Base-by-base conservation (phyloP, 2,888 invertebrate genomes). In the Campaea margaritaria region DNA sequence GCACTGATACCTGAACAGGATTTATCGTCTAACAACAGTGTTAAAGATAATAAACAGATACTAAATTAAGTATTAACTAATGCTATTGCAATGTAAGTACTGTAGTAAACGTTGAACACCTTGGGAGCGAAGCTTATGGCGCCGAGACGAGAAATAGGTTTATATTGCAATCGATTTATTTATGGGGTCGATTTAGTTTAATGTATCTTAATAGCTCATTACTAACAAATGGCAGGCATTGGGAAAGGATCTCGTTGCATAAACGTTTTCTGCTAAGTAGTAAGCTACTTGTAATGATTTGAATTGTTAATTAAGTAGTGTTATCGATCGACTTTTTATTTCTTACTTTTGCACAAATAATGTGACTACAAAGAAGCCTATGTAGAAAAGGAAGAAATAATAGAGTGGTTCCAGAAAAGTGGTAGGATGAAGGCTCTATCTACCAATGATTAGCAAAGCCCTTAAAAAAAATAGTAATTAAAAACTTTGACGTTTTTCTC, bases 101-200 rank as follows among this genome's bases (percentile, higher is more conserved):
- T 58, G 36, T 45, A 56, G 63, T 65, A 57, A 65, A 68, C 59
- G 62, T 68, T 64, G 66, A 44, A 64, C 62, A 66, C 68, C 66
- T 68, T 68, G 66, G 57, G 41, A 42, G 46, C 46, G 12, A 28
- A 36, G 46, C 15, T 21, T 21, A 21, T 21, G 21, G 51, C 52
- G 42, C 43, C 47, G 34, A 42, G 31, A 11, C 14, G 49, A 50
- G 44, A 51, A 51, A 51, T 58, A 46, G 46, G 51, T 41, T 46
- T 36, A n/a, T 14, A 43, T 42, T 47, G 47, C 41, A 58, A 47
- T 47, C 43, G 16, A 50, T 31, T 42, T 38, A 46, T 54, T 60
- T 55, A 50, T 54, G 28, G 34, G 13, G 76, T 43, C 28, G n/a
- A 47, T 43, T 47, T 46, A 46, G n/a, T 46, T 45, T 31, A 39